Evolutionary conservation across 37 sponge, comb jelly and placozoan species (phyloP), one percentile per base, ranked within the genome.

Genomic region (Aplysina aerophoba): DNA sequence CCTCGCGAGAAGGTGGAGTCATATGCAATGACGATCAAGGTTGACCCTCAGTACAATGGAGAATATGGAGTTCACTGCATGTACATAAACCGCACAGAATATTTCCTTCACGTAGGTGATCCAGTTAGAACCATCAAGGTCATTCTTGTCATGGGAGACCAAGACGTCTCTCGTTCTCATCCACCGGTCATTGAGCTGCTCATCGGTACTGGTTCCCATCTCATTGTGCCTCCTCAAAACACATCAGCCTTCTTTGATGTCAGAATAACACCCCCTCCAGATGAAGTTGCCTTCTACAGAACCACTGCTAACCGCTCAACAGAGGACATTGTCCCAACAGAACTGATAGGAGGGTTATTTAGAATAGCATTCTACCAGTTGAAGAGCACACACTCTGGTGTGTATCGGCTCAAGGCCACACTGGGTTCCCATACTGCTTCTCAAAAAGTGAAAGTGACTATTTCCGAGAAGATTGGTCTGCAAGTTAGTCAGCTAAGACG

Each of bases 341-440:
- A 17, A 12, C 44, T 75, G 16, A 1, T 3, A 1, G 14, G 13
- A 20, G 44, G 54, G 20, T 55, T 19, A 5, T 36, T 22, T 21
- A 75, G 78, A 41, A 50, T 75, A 44, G 78, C 78, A 41, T 75
- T 75, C 53, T 75, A 75, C 22, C 44, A 11, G 38, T n/a, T 75
- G 5, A 40, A 50, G 24, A 22, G 2, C 4, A 16, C 22, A 36
- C 13, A 5, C 1, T 25, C 44, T 44, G 78, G 78, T 16, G 25
- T 40, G 20, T 75, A 75, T 55, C 20, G 14, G 13, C 21, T 75
- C 21, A 4, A 40, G 2, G 54, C 54, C 2, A 75, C 44, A 1
- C 1, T 25, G 20, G 53, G 15, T 38, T 22, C 54, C 33, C 37
- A 39, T 0, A 41, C 37, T 19, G 15, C 21, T 17, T 53, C 21